Conservation (phyloP, 2,113 vertebrate species). For the Oncorhynchus keta region DNA sequence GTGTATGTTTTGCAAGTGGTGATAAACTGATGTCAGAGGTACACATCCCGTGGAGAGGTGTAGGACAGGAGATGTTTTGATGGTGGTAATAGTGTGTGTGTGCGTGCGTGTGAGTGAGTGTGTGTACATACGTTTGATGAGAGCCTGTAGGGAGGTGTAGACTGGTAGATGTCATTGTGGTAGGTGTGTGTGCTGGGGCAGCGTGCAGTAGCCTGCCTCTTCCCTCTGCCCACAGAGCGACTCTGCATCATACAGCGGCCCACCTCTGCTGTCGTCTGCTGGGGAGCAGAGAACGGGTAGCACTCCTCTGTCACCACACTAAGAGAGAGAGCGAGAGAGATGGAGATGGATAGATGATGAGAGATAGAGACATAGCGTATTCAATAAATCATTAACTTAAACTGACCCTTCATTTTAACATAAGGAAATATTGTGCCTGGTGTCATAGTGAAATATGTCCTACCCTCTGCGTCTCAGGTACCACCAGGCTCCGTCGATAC, state of each 20-base stretch:
- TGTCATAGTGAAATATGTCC: conserved; percentile 17
- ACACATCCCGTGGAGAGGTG: too few relatives aligned
- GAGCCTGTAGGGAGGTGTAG: conserved; percentile 92
- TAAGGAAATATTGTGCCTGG: not conserved
- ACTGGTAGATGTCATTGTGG: conserved; percentile 94
- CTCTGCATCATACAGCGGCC: conserved; percentile 95
- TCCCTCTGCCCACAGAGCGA: conserved; percentile 85
- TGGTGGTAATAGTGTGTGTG: not conserved
- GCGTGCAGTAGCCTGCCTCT: conserved; percentile 87
- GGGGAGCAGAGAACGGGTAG: conserved; percentile 82
- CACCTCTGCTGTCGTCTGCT: conserved; percentile 50
- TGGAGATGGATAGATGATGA: conserved; percentile 11
- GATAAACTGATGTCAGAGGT: too few relatives aligned
- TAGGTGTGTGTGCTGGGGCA: conserved; percentile 84
- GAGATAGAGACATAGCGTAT: not conserved
- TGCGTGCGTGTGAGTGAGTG: too few relatives aligned
- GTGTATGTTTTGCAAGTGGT: too few relatives aligned
- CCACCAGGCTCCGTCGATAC: conserved; percentile 93
- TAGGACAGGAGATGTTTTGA: too few relatives aligned
- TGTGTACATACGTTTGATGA: conserved; percentile 80
- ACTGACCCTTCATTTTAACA: too few relatives aligned
- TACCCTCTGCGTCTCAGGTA: conserved; percentile 89
- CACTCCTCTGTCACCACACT: conserved; percentile 94
- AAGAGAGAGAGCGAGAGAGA: conserved; percentile 17
- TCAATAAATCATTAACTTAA: too few relatives aligned